Conservation (phyloP, 2,888 invertebrate species). For the Sinotaia quadrata region DNA sequence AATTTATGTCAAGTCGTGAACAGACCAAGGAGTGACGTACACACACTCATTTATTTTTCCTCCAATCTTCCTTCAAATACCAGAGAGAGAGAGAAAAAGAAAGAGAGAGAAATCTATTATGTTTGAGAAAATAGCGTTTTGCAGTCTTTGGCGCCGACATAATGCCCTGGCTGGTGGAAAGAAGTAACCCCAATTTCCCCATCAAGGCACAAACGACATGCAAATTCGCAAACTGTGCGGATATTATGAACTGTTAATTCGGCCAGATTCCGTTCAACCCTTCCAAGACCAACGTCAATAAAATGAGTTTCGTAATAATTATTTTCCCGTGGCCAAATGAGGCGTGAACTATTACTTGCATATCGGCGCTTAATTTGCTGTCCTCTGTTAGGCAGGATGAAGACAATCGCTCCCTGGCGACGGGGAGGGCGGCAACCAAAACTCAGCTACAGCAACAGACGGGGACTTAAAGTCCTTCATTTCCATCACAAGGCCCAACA, state of each 20-base stretch:
- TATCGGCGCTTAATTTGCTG: constrained; percentile 39
- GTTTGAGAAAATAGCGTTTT: neutral
- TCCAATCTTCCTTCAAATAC: neutral
- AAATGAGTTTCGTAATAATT: constrained; percentile 39
- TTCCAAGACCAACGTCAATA: constrained; percentile 29
- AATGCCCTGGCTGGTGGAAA: constrained; percentile 6
- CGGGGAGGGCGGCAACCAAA: neutral
- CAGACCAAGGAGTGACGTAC: neutral
- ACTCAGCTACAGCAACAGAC: constrained; percentile 29
- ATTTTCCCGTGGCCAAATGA: constrained; percentile 37
- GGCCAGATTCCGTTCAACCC: constrained; percentile 21
- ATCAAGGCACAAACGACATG: neutral
- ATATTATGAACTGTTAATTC: constrained; percentile 22
- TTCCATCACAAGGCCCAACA: constrained; percentile 35
- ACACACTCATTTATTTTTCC: neutral
- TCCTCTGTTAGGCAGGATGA: constrained; percentile 4
- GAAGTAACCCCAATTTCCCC: constrained; percentile 1
- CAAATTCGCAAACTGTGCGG: constrained; percentile 11
- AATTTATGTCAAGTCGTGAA: too few relatives aligned
- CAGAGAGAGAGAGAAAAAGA: neutral
- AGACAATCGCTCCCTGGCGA: neutral
- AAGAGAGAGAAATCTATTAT: neutral
- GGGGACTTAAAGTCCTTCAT: constrained; percentile 31
- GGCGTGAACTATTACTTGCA: constrained; percentile 37
- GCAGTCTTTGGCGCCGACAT: neutral